Base-by-base conservation (phyloP, 2,113 vertebrate species). In the Leiothrix lutea region DNA sequence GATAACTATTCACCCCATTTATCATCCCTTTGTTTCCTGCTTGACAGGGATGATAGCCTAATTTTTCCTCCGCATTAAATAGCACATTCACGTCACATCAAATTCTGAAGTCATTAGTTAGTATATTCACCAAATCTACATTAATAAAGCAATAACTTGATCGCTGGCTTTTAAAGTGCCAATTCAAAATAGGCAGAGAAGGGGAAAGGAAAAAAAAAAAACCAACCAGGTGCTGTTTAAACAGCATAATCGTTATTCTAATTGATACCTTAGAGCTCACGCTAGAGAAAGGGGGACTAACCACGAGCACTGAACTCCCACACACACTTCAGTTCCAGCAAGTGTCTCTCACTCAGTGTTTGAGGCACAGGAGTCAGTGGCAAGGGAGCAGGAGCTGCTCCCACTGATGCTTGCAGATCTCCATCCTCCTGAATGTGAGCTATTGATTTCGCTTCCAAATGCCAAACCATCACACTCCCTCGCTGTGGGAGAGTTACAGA, bases 51-150 rank as follows among this genome's bases (percentile, higher is more conserved):
- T 92, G 70, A 92, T 80, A 75, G 80, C 72, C 86, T 88, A 57
- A 74, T 92, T 97, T 95, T 92, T 67, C 80, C 71, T 50, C 89
- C 50, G 93, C 40, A 73, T 88, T 75, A 97, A 97, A 91, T 38
- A 92, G 80, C 90, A 95, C 81, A 60, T 92, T 96, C 81, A 88
- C 36, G 47, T 95, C 88, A 88, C 72, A 97, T 83, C 73, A 96
- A 95, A 97, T 95, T 86, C 95, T 26, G 9, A 93, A 95, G 81
- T 91, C 88, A 95, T 96, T 96, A 96, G 96, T 97, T 94, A 97
- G 87, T 94, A 92, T 80, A 97, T 95, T 92, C 95, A 96, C 58
- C 86, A 80, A 77, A 74, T 94, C 86, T 87, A 83, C 23, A 74
- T 82, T 95, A 96, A 96, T 96, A 96, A 95, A 87, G 75, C 38